phyloP scores from a whole-genome alignment of 2,888 invertebrate genomes.

The Hirudinaria manillensis region DNA sequence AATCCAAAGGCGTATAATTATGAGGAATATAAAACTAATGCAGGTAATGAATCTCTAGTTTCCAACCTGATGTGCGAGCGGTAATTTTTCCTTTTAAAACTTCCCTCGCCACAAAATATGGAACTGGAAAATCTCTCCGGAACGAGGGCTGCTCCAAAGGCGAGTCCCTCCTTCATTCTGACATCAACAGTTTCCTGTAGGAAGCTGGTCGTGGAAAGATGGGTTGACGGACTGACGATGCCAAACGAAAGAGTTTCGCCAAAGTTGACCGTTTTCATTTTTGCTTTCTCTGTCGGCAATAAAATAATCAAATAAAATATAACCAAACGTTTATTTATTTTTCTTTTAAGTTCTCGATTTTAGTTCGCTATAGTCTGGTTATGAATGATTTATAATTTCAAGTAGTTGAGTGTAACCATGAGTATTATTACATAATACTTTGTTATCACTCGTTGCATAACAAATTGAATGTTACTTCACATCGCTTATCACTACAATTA shows the following conservation, averaged over 20 bases:
- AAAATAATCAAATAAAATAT: background rate
- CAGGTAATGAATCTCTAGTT: background rate
- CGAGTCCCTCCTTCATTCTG: constrained; percentile 11
- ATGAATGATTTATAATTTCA: too few species aligned
- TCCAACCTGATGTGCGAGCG: constrained; percentile 7
- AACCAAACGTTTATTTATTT: background rate
- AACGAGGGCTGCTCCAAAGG: background rate
- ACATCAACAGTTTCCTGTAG: background rate
- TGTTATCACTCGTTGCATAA: too few species aligned
- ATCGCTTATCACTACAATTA: too few species aligned
- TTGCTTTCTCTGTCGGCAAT: too few species aligned
- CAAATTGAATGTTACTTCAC: too few species aligned
- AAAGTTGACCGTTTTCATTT: constrained; percentile 3
- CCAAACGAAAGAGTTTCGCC: constrained; percentile 11
- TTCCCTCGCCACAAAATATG: constrained; percentile 9
- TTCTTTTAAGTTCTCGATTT: background rate
- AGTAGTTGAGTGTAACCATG: too few species aligned
- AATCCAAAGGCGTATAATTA: background rate
- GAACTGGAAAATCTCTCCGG: constrained; percentile 18
- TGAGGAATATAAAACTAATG: background rate
- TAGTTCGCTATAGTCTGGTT: background rate
- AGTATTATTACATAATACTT: too few species aligned
- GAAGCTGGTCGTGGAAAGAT: background rate
- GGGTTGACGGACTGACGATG: background rate
- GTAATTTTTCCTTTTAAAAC: background rate